Base-by-base conservation (phyloP, 2,888 invertebrate genomes). In the Hipparchia sbordonii region DNA sequence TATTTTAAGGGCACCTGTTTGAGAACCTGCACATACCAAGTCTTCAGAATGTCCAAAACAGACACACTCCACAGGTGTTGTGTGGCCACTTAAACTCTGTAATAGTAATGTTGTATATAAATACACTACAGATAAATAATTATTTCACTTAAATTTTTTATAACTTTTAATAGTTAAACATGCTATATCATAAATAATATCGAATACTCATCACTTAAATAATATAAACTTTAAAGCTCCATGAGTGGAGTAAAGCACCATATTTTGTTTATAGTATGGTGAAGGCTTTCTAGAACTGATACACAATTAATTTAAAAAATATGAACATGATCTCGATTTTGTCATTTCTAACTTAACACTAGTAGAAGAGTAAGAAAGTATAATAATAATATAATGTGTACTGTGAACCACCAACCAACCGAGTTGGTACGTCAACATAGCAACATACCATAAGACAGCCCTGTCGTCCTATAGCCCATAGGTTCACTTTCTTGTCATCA, bases 391-490 rank as follows among this genome's bases (percentile, higher is more conserved):
- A 39, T 39, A 39, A 39, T 39, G 39, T 39, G 39, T 39, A 39
- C 39, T 39, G 5, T 39, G 39, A 39, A 39, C 39, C 39, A 39
- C 39, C 56, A 13, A 56, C 56, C 7, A 56, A 56, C 4, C 3
- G n/a, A 6, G n/a, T n/a, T 56, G 6, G 5, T 57, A 13, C 6
- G 7, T n/a, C n/a, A 63, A 23, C 48, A 62, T 62, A 48, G 48
- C 9, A 48, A 63, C 94, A 88, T 89, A 98, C 98, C 98, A 99
- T 97, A 84, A 99, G 97, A 93, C 98, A 98, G 89, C 97, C 98
- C 83, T 97, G 97, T 86, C 98, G 97, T 57, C 98, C 99, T 77
- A 99, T 97, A 12, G 98, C 98, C 99, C 99, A 99, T 79, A 99
- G 93, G 91, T 99, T 99, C 70, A 99, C 98, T 92, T 98, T 98